Evolutionary conservation across 2,888 invertebrate genomes (phyloP), one percentile per base, ranked within the genome.

Genomic region (Furcula furcula): DNA sequence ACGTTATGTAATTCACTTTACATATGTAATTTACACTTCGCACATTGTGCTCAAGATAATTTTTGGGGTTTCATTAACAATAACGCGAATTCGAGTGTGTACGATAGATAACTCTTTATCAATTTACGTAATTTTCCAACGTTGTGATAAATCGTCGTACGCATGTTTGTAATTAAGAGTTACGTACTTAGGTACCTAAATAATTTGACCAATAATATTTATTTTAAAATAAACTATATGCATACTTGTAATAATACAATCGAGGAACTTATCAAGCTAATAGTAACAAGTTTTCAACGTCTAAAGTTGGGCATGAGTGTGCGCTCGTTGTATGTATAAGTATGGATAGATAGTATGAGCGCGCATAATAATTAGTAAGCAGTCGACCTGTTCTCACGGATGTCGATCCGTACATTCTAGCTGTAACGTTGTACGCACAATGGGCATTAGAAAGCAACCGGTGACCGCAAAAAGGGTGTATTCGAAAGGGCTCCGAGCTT

Each of bases 381-480:
- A 61, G 52, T 49, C 41, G 19, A 13, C 29, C 34, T 15, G 59
- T 84, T 86, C 85, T 83, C 85, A 85, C 84, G 85, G 76, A 77
- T 77, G 76, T 70, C 68, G 74, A 75, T 76, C 65, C 60, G 63
- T 67, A 66, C 64, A 65, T 68, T 70, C 68, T 67, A 59, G 66
- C 66, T 63, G 76, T 73, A 71, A 67, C 64, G 69, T 62, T 53
- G 61, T 67, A 69, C 73, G 72, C 72, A 85, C 87, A 85, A 86
- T 85, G 70, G 70, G 63, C 72, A 80, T 86, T 86, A 86, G 87
- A 87, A 88, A 87, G 87, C 82, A 68, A 57, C 71, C 65, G 64
- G 74, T 76, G 78, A 79, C 86, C 82, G 84, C 83, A 81, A 82
- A 85, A 83, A 86, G 82, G 85, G 80, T 80, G 69, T 68, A 76